Evolutionary conservation across 2,113 vertebrate species (phyloP).

Genomic region (Labeo rohita): DNA sequence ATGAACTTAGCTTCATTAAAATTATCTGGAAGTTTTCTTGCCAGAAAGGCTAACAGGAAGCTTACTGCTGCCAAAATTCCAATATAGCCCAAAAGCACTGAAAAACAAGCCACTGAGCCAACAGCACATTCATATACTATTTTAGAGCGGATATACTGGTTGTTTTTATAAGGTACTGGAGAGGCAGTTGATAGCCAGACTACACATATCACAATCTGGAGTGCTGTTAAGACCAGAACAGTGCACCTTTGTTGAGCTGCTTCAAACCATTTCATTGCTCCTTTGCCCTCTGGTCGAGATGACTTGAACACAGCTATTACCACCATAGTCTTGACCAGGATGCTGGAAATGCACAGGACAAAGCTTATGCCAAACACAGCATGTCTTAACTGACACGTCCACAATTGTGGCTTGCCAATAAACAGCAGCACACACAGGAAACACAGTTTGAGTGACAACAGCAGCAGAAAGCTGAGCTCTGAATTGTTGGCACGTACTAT

Average conservation of each 20-base stretch:
- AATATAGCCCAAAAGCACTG: too few relatives aligned
- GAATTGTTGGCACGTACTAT: background rate
- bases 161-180: background rate
- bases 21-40: too few relatives aligned
- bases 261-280: background rate
- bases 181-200: background rate
- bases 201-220: background rate
- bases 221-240: background rate
- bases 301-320: background rate
- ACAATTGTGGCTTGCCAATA: background rate
- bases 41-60: too few relatives aligned
- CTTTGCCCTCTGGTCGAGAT: background rate
- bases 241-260: background rate
- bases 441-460: background rate
- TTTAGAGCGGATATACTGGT: background rate
- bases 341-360: background rate
- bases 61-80: too few relatives aligned
- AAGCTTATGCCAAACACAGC: background rate
- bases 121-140: background rate
- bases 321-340: background rate
- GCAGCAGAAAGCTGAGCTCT: background rate
- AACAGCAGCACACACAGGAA: background rate
- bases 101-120: background rate
- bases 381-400: background rate
- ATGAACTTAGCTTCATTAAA: too few relatives aligned